phyloP scores from a whole-genome alignment of 1,140 invertebrate species.

The Hydropsyche tenuis region DNA sequence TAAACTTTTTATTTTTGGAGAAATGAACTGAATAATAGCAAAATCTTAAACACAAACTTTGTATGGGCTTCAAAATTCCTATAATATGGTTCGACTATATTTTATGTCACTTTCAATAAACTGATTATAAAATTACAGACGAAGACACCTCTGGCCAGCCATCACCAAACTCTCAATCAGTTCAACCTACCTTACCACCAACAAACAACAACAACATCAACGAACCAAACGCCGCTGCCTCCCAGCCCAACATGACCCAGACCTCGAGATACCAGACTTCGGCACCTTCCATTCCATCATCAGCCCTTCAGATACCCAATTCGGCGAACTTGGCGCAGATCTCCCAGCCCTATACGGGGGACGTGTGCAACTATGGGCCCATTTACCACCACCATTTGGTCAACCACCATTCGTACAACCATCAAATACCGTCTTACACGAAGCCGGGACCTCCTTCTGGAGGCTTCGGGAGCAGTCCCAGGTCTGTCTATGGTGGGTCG shows the following conservation, averaged over 20 bases:
- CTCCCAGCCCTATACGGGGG: conserved; percentile 41
- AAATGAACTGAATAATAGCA: no score
- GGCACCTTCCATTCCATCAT: conserved; percentile 18
- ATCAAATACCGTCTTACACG: conserved; percentile 24
- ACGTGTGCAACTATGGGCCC: conserved; percentile 44
- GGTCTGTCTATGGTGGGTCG: conserved; percentile 18
- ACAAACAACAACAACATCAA: conserved; percentile 39
- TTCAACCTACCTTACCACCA: conserved; percentile 28
- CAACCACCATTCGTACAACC: conserved; percentile 27
- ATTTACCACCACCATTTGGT: conserved; percentile 43
- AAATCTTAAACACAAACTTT: no score
- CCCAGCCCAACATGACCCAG: conserved; percentile 6
- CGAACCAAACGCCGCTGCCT: conserved; percentile 16
- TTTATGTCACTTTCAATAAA: no score
- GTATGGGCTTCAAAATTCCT: no score
- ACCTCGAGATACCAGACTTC: not conserved
- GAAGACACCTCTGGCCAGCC: conserved; percentile 28
- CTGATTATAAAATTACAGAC: conserved; percentile 12
- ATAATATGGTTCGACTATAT: no score
- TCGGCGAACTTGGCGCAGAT: conserved; percentile 36
- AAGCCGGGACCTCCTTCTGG: conserved; percentile 13
- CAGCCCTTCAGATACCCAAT: conserved; percentile 31
- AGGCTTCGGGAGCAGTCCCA: conserved; percentile 20
- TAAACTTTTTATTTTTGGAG: no score
- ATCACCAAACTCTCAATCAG: conserved; percentile 30